Evolutionary conservation across 2,888 invertebrate genomes (phyloP).

Genomic region (Trichopria drosophilae): DNA sequence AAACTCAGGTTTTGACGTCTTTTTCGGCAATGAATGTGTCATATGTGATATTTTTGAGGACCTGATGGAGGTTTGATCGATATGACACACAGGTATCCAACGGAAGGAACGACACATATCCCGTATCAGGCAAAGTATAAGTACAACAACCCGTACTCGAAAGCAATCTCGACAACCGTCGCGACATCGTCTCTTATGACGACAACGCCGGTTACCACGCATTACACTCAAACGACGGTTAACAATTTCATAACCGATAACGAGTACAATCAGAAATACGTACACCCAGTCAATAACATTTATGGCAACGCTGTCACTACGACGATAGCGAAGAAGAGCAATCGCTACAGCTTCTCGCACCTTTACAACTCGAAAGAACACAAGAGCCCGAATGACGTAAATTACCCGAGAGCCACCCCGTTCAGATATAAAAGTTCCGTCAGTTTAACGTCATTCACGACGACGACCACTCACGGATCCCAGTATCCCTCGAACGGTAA

Average conservation of each 20-base stretch:
- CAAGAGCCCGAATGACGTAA: conserved; percentile 47
- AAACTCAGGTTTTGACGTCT: too few relatives aligned
- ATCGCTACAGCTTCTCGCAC: conserved; percentile 40
- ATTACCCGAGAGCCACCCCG: conserved; percentile 50
- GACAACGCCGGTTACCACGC: conserved; percentile 38
- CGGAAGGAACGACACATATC: conserved; percentile 52
- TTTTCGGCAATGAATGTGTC: too few relatives aligned
- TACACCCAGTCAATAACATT: conserved; percentile 31
- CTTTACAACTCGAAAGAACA: conserved; percentile 40
- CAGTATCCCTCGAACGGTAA: conserved; percentile 53
- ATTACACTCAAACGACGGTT: conserved; percentile 44
- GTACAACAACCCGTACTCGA: conserved; percentile 44
- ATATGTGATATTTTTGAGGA: too few relatives aligned
- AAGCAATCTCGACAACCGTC: conserved; percentile 31
- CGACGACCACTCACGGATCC: conserved; percentile 47
- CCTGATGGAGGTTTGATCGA: too few relatives aligned
- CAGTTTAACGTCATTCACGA: conserved; percentile 41
- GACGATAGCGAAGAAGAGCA: conserved; percentile 40
- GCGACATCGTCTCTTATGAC: conserved; percentile 31
- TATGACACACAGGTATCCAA: conserved; percentile 52
- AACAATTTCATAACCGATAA: conserved; percentile 43
- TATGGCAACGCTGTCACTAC: conserved; percentile 27
- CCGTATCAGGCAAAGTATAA: conserved; percentile 46
- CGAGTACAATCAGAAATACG: conserved; percentile 37
- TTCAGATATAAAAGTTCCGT: conserved; percentile 51